Percentiles rank a stretch among this genome's conserved stretches.
Conservation (phyloP, 1,140 invertebrate species). For the Pararge aegeria region DNA sequence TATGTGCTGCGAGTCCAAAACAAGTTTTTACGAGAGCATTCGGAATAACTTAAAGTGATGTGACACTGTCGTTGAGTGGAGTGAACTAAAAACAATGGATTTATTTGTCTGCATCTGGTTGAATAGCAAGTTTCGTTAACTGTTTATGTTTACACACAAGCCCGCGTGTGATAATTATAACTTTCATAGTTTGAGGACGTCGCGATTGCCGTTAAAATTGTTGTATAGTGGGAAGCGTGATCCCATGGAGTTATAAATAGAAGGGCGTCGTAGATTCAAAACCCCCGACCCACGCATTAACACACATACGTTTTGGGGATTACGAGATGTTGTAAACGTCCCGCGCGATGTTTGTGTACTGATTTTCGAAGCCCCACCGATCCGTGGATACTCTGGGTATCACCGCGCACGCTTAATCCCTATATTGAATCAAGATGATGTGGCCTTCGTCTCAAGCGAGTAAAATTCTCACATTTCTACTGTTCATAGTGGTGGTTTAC, state of each 20-base stretch:
- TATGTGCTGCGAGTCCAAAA: slow-evolving; percentile 3
- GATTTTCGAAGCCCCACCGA: slow-evolving; percentile 29
- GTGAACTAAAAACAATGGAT: slow-evolving; percentile 17
- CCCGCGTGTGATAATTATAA: not conserved
- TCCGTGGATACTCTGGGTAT: slow-evolving; percentile 17
- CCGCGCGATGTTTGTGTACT: slow-evolving; percentile 15
- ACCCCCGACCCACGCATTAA: slow-evolving; percentile 19
- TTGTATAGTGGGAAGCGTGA: not conserved
- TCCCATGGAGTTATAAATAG: slow-evolving; percentile 33
- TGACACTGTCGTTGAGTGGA: not conserved
- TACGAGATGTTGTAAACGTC: slow-evolving; percentile 16
- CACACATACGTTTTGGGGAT: slow-evolving; percentile 25
- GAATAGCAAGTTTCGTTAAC: slow-evolving; percentile 21
- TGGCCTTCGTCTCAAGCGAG: slow-evolving; percentile 73
- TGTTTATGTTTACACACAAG: not conserved
- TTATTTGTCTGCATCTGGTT: slow-evolving; percentile 14
- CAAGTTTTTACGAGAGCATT: slow-evolving; percentile 7
- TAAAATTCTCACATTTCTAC: slow-evolving; percentile 59
- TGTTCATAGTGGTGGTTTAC: slow-evolving; percentile 52
- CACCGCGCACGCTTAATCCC: slow-evolving; percentile 26
- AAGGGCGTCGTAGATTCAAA: slow-evolving; percentile 23
- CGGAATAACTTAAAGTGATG: not conserved
- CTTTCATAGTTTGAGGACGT: not conserved
- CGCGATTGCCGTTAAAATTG: slow-evolving; percentile 1
- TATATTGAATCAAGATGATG: slow-evolving; percentile 60